Evolutionary conservation across 64 coral and sea anemone species (phyloP), one percentile per base, ranked within the genome.

Genomic region (Trachythela sp.): DNA sequence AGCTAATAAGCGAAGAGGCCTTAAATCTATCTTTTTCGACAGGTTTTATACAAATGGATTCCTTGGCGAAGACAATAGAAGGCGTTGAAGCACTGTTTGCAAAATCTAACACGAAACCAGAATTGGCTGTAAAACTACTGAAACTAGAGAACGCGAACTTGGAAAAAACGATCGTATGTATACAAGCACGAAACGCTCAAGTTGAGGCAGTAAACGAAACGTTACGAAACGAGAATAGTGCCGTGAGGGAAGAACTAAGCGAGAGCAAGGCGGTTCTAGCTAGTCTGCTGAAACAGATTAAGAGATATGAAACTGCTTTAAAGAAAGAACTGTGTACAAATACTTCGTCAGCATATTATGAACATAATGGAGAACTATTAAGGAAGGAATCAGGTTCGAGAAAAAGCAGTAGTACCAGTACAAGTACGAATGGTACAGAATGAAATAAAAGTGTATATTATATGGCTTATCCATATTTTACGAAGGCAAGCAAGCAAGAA

Each of bases 291-390:
- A 80, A 80, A 38, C 75, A 80, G 33, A 80, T 80, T 15, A 80
- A 80, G 20, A 35, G 37, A 80, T 80, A 80, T 8, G 75, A 80
- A 29, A 80, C 31, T 35, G 75, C 75, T 80, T 80, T 80, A 22
- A 80, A 80, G 20, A 80, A 80, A 22, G 75, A 80, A 80, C 30
- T 80, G 20, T 80, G 75, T 36, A 39, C 8, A 18, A 80, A 80
- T 18, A 35, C 75, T 1, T 80, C 75, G 75, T 80, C 75, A 11
- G 31, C 27, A 6, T 80, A 80, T 39, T 80, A 80, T 30, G 33
- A 80, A 36, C 75, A 80, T 22, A 80, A 80, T 18, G 75, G 75
- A 18, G 75, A 80, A 80, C 33, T 80, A 37, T 36, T 37, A 37
- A 35, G 75, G 10, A 80, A 80, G 33, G 75, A 80, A 0, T 80